A percentile compares a stretch with the other conserved stretches of the same genome.
phyloP scores from a whole-genome alignment of 1,140 invertebrate genomes.

The Dreissena polymorpha region DNA sequence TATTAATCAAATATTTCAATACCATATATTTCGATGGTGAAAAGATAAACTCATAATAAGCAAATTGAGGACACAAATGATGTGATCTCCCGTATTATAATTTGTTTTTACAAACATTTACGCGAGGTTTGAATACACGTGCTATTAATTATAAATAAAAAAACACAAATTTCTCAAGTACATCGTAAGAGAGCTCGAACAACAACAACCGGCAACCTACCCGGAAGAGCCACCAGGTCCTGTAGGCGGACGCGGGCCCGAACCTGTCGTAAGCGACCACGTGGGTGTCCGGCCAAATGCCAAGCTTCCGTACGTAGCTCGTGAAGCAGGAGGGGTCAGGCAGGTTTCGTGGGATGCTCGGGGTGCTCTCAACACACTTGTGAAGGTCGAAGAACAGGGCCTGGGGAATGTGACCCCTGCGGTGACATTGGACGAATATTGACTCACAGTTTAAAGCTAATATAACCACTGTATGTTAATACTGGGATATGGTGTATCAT shows the following conservation, averaged over 20 bases:
- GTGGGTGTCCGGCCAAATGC: conserved; percentile 68
- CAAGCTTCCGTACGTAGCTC: conserved; percentile 68
- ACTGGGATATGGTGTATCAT: too few relatives aligned
- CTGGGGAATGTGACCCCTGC: conserved; percentile 65
- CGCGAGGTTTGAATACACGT: neutral
- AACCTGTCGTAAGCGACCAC: conserved; percentile 71
- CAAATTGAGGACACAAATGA: too few relatives aligned
- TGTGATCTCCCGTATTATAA: too few relatives aligned
- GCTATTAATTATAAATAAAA: neutral
- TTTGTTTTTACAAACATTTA: neutral
- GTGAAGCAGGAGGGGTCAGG: conserved; percentile 68
- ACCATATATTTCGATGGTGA: too few relatives aligned
- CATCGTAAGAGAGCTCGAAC: neutral
- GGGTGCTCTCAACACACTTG: conserved; percentile 54
- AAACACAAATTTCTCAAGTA: neutral
- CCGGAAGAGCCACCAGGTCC: conserved; percentile 73
- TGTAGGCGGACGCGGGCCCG: conserved; percentile 59
- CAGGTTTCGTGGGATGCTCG: conserved; percentile 56
- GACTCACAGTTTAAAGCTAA: too few relatives aligned
- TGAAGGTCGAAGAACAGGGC: conserved; percentile 65
- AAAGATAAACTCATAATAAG: too few relatives aligned
- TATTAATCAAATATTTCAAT: too few relatives aligned
- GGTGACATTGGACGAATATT: too few relatives aligned
- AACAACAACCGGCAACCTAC: conserved; percentile 50
- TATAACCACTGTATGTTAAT: too few relatives aligned